A percentile compares a stretch with the other conserved stretches of the same genome.
Evolutionary conservation across 2,888 invertebrate species (phyloP).

Genomic region (Sesamia inferens): DNA sequence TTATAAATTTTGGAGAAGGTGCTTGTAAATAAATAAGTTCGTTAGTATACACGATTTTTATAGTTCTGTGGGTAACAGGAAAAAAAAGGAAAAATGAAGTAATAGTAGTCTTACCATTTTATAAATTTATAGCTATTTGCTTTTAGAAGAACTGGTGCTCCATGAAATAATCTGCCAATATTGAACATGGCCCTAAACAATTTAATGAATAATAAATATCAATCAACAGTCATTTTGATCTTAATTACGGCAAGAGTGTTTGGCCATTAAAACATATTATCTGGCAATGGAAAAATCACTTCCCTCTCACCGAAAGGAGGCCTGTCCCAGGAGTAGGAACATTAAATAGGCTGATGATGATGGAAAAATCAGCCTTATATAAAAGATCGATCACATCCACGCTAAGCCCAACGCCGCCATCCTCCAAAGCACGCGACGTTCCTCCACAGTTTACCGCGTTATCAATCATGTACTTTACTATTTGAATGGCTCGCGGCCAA

Average conservation of each 20-base stretch:
- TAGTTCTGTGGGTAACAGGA: too few species aligned
- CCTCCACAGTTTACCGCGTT: slow-evolving; percentile 76
- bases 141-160: too few species aligned
- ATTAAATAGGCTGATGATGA: too few species aligned
- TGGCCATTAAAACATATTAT: not conserved
- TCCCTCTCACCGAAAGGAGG: too few species aligned
- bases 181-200: not conserved
- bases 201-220: not conserved
- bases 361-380: too few species aligned
- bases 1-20: too few species aligned
- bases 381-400: slow-evolving; percentile 68
- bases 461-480: slow-evolving; percentile 87
- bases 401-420: slow-evolving; percentile 65
- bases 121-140: not conserved
- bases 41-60: too few species aligned
- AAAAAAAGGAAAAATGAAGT: too few species aligned
- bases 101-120: too few species aligned
- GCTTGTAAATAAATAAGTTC: too few species aligned
- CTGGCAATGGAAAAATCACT: too few species aligned
- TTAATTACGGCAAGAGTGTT: not conserved
- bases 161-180: not conserved
- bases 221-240: not conserved
- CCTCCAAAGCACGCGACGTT: slow-evolving; percentile 76
- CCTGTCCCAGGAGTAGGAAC: too few species aligned
- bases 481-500: slow-evolving; percentile 72